Conservation (phyloP, 2,888 invertebrate species). For the Keiferia lycopersicella region DNA sequence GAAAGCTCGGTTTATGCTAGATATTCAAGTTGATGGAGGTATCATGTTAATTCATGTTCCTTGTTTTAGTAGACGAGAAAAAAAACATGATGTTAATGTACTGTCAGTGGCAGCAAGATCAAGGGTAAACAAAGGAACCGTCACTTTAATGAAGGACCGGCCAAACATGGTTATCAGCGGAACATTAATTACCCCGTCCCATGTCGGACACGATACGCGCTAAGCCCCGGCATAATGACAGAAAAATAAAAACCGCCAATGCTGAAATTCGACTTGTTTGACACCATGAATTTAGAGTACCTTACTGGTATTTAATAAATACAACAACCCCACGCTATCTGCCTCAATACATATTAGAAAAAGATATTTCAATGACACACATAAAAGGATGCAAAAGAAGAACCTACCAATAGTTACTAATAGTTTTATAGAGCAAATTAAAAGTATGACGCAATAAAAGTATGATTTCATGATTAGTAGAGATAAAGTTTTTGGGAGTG, state of each 20-base stretch:
- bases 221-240: constrained; percentile 18
- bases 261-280: constrained; percentile 24
- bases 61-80: background rate
- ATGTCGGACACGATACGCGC: background rate
- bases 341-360: no score
- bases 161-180: constrained; percentile 18
- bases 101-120: constrained; percentile 23
- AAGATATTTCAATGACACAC: no score
- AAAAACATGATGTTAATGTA: background rate
- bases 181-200: constrained; percentile 27
- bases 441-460: no score
- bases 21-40: background rate
- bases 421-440: no score
- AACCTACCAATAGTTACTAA: no score
- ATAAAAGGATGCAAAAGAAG: no score
- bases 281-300: constrained; percentile 19
- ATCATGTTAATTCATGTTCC: background rate
- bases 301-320: background rate
- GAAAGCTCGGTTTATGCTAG: background rate
- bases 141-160: constrained; percentile 18
- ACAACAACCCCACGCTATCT: no score
- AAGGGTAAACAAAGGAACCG: constrained; percentile 22
- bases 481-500: no score
- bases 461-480: no score
- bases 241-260: constrained; percentile 23